A percentile compares a stretch with the other conserved stretches of the same genome.
These are phyloP conservation scores for Lasioglossum figueresi DNA, from an alignment of 2,888 invertebrate species.

Conservation along the genomic window DNA sequence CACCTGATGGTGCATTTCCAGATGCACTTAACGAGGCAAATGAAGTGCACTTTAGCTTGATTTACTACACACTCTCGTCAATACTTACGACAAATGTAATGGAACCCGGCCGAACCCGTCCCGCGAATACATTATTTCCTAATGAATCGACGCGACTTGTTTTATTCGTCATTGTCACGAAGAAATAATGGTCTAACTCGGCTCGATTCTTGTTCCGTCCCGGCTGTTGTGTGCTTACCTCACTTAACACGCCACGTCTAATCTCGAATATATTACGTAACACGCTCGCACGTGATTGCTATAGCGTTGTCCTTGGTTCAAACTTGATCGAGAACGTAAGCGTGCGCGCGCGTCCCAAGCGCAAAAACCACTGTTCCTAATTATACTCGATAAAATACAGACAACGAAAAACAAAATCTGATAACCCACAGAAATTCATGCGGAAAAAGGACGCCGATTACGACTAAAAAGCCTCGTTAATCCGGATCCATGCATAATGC, in stretches of 20 bases:
- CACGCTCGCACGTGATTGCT: background rate
- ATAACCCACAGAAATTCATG: background rate
- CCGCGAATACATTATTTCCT: slow-evolving; percentile 8
- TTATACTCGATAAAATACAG: background rate
- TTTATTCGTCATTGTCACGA: slow-evolving; percentile 2
- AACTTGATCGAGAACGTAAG: slow-evolving; percentile 6
- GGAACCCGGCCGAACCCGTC: background rate
- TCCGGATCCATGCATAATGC: slow-evolving; percentile 1
- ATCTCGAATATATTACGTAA: slow-evolving; percentile 16
- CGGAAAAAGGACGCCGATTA: background rate
- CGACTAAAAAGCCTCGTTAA: background rate
- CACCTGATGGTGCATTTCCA: slow-evolving; percentile 13
- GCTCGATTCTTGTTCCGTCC: background rate
- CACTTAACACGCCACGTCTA: slow-evolving; percentile 8
- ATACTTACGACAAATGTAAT: slow-evolving; percentile 15
- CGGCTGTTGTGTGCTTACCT: background rate
- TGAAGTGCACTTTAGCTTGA: slow-evolving; percentile 16
- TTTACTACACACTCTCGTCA: slow-evolving; percentile 12
- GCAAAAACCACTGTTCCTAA: background rate
- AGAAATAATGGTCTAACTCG: background rate
- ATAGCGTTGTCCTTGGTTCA: background rate
- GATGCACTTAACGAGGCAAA: slow-evolving; percentile 15
- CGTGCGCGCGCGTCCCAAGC: background rate
- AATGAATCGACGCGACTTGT: background rate
- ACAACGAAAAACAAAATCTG: background rate